Evolutionary conservation across 2,113 vertebrate species (phyloP).

Genomic region (Mobula hypostoma): DNA sequence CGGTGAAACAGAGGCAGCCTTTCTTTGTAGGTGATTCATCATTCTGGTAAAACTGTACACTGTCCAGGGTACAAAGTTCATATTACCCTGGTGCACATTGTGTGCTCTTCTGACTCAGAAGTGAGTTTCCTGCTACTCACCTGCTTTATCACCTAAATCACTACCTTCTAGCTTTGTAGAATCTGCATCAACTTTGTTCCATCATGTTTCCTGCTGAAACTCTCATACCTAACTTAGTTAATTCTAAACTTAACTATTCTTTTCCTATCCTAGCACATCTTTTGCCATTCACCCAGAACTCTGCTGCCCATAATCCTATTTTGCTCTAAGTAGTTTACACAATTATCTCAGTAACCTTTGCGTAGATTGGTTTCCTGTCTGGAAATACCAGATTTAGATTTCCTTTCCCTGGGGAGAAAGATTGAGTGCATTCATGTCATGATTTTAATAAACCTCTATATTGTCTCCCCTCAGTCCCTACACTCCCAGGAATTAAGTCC

Average conservation of each 20-base stretch:
- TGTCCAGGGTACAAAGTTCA: not conserved
- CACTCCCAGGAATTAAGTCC: too few relatives aligned
- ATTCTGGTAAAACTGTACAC: not conserved
- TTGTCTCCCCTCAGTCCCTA: too few relatives aligned
- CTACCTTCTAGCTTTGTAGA: not conserved
- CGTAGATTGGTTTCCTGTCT: not conserved
- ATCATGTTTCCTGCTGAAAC: not conserved
- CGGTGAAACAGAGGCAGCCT: not conserved
- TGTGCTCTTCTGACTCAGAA: not conserved
- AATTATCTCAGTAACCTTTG: not conserved
- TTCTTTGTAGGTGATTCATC: not conserved
- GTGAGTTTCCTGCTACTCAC: not conserved
- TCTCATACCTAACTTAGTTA: not conserved
- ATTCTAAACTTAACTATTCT: not conserved
- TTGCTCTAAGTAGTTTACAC: not conserved
- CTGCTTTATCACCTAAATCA: not conserved
- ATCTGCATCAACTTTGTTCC: not conserved
- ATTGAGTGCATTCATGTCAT: too few relatives aligned
- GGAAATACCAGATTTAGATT: too few relatives aligned
- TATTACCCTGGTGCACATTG: not conserved
- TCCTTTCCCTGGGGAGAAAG: too few relatives aligned
- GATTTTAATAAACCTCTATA: too few relatives aligned
- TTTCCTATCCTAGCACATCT: not conserved
- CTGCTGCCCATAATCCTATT: not conserved
- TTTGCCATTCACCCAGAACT: not conserved